phyloP scores from a whole-genome alignment of 1,140 invertebrate species.

The Papilio helenus region DNA sequence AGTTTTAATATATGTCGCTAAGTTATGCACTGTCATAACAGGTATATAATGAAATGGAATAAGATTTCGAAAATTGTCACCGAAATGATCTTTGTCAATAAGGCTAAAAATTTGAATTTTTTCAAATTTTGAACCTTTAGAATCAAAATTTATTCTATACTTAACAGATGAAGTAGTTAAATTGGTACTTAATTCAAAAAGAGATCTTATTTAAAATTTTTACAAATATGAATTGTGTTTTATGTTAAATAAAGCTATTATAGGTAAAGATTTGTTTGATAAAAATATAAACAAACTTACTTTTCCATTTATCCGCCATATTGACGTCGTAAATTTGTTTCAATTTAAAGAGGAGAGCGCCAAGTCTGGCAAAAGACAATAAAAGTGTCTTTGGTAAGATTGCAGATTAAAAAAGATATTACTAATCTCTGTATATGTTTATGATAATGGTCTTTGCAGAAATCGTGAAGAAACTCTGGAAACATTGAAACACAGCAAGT shows the following conservation, averaged over 20 bases:
- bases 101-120: slow-evolving; percentile 79
- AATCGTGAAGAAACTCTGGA: not conserved
- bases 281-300: slow-evolving; percentile 84
- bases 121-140: slow-evolving; percentile 81
- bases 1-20: slow-evolving; percentile 11
- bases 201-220: slow-evolving; percentile 46
- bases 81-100: slow-evolving; percentile 59
- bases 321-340: slow-evolving; percentile 84
- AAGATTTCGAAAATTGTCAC: slow-evolving; percentile 37
- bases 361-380: slow-evolving; percentile 59
- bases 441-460: not conserved
- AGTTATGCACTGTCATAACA: slow-evolving; percentile 13
- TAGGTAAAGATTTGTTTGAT: slow-evolving; percentile 43
- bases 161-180: slow-evolving; percentile 35
- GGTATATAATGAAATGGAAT: slow-evolving; percentile 11
- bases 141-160: slow-evolving; percentile 42
- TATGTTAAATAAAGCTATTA: slow-evolving; percentile 14
- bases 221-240: slow-evolving; percentile 44
- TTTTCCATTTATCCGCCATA: slow-evolving; percentile 90
- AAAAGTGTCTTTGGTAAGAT: slow-evolving; percentile 27
- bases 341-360: slow-evolving; percentile 78
- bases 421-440: not conserved
- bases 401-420: not conserved
- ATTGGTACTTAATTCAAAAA: slow-evolving; percentile 38
- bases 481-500: not conserved